Evolutionary conservation across 1,140 invertebrate genomes (phyloP), one percentile per base, ranked within the genome.

Genomic region (Drosophila navojoa): DNA sequence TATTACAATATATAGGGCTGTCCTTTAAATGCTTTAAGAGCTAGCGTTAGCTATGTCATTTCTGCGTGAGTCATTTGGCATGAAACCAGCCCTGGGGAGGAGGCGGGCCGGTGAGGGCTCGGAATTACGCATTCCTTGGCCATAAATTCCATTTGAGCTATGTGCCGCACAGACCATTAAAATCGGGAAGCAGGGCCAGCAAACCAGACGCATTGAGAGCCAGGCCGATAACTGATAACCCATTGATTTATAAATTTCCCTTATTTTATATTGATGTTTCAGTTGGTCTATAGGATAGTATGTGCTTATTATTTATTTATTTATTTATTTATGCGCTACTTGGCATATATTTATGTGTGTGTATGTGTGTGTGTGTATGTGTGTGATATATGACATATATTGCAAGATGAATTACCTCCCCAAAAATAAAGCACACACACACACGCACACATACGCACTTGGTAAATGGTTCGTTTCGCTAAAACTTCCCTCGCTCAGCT

Each of bases 331-430:
- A 13, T 25, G 4, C 47, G 29, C 29, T 19, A 4, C 29, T 35
- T 54, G 52, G 15, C 52, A 19, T 44, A 53, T 53, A 63, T 25
- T 44, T 44, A 13, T 50, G 11, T 15, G 1, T 16, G 22, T 49
- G 13, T 16, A 3, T 15, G 19, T 15, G 52, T 47, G n/a, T 49
- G 53, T 38, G 22, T 27, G 62, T 45, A 53, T 25, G 62, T 40
- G 52, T 53, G 70, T 73, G 59, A 76, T 76, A 52, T 73, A 76
- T 76, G 74, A 76, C 74, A 74, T 77, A 74, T 77, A 77, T 70
- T 47, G 58, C 71, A 70, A 74, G 75, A 77, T 74, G 71, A 64
- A 77, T 77, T 77, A 70, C 75, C 75, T 59, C 73, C 73, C 69
- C 69, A 68, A 76, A 76, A 57, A 61, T 67, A 76, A 42, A 45